Evolutionary conservation across 2,888 invertebrate species (phyloP), one percentile per base, ranked within the genome.

Genomic region (Raillietiella orientalis): DNA sequence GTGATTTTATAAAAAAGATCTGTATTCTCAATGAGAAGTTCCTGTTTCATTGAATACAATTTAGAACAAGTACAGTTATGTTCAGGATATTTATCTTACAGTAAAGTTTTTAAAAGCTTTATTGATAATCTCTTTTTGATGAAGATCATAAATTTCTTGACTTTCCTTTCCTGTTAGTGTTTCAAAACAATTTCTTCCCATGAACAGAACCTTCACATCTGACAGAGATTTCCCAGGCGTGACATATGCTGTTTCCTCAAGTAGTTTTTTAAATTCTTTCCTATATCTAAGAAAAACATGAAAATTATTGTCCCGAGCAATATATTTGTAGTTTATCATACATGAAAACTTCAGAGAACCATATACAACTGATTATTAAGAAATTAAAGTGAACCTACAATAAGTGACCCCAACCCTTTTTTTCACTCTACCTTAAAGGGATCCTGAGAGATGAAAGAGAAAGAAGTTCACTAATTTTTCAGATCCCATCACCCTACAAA

Each of bases 141-240:
- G 82, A 36, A 70, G 64, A 38, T 84, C 82, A 45, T 87, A 90
- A 36, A 90, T 82, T 38, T 71, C 60, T 41, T 74, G 70, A 39
- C 75, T 71, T 42, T 87, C 84, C 29, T 66, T 64, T 38, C 79
- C 79, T 0, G 72, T 63, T 26, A 90, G 53, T 8, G 74, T 71
- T 47, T 82, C 82, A 45, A 75, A 87, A 42, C 82, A 82, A 45
- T 84, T 82, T 21, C 82, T 59, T 0, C 84, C 87, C 67, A 82
- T 71, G 41, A 90, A 70, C 29, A 82, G 53, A 3, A 84, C 44
- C 26, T 72, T 55, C 19, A 82, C 77, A 47, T 87, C 87, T 0
- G 69, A 64, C 34, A 87, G 49, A 37, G 70, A 66, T 48, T 84
- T 82, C n/a, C 87, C 87, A 2, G 84, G 79, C 1, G 79, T 82